These are phyloP conservation scores for Climacteris rufus DNA, from an alignment of 2,113 vertebrate species.

Conservation along the genomic window DNA sequence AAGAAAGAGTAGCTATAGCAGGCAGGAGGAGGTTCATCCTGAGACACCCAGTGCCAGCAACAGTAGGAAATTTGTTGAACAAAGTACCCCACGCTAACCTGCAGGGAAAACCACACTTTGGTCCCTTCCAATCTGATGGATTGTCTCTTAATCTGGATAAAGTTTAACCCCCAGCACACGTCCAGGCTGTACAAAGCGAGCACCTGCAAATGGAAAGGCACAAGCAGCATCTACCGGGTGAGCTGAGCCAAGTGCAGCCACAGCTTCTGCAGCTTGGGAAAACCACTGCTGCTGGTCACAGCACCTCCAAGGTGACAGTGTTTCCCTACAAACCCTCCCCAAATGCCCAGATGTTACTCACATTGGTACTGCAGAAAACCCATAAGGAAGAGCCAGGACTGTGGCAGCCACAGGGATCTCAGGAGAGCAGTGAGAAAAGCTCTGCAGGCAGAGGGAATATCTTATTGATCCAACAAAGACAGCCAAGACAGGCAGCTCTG, in stretches of 20 bases:
- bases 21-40: background rate
- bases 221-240: background rate
- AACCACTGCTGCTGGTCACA: background rate
- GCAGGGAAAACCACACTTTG: background rate
- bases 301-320: background rate
- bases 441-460: background rate
- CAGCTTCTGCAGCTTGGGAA: background rate
- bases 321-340: background rate
- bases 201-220: background rate
- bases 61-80: background rate
- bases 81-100: background rate
- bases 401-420: background rate
- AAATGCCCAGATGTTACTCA: background rate
- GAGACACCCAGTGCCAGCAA: background rate
- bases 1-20: background rate
- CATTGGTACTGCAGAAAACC: background rate
- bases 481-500: background rate
- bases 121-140: background rate
- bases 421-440: background rate
- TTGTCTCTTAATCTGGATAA: background rate
- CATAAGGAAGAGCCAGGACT: background rate
- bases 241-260: background rate
- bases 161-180: rapidly evolving
- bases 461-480: background rate
- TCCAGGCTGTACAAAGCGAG: background rate